Evolutionary conservation across 2,113 vertebrate species (phyloP).

Genomic region (Bubo blakistoni): DNA sequence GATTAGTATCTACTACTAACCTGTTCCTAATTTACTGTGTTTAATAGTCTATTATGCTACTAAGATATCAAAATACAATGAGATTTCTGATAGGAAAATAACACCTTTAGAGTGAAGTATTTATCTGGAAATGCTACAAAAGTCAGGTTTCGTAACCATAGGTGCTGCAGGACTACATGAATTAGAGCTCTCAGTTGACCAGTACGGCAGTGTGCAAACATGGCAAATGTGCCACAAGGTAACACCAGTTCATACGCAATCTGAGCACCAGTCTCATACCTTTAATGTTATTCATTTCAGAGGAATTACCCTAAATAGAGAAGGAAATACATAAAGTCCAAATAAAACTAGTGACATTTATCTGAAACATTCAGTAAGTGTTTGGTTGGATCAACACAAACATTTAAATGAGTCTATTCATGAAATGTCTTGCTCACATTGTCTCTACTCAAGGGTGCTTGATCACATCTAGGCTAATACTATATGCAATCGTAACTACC

Average conservation of each 20-base stretch:
- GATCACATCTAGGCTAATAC: not conserved
- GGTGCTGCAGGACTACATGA: not conserved
- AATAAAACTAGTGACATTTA: not conserved
- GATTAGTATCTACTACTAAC: not conserved
- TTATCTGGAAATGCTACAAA: not conserved
- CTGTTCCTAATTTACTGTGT: not conserved
- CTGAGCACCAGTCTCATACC: not conserved
- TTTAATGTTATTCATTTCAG: not conserved
- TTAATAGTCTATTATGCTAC: not conserved
- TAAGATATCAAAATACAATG: not conserved
- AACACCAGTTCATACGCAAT: not conserved
- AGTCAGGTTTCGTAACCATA: not conserved
- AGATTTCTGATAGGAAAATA: not conserved
- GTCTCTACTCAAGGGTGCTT: not conserved
- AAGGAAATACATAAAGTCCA: not conserved
- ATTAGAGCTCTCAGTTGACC: not conserved
- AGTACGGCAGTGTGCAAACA: not conserved
- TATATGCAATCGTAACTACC: not conserved
- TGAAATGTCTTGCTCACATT: not conserved
- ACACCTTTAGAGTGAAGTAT: not conserved
- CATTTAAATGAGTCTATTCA: not conserved
- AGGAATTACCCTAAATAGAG: not conserved
- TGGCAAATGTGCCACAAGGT: not conserved
- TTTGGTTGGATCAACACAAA: not conserved
- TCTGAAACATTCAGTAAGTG: not conserved